These are phyloP conservation scores for Seriola rivoliana DNA, from an alignment of 2,113 vertebrate genomes.

Conservation along the genomic window DNA sequence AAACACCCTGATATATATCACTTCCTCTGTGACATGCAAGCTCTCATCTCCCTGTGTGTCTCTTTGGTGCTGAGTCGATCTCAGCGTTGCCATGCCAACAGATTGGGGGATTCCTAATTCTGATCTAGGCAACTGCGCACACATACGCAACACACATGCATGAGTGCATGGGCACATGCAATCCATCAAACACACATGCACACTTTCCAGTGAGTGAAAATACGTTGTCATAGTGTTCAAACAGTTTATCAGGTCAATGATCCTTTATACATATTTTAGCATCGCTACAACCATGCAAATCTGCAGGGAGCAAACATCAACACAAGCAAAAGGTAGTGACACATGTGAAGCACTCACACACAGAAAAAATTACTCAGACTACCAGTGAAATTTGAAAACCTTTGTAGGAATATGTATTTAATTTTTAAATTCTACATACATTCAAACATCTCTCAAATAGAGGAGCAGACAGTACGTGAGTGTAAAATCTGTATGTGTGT, in stretches of 20 bases:
- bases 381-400: slow-evolving; percentile 75
- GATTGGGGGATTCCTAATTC: slow-evolving; percentile 68
- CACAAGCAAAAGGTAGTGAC: neutral
- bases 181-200: neutral
- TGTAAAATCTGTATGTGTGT: slow-evolving; percentile 26
- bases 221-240: slow-evolving; percentile 11
- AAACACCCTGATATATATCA: slow-evolving; percentile 41
- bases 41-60: slow-evolving; percentile 32
- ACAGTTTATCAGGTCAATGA: slow-evolving; percentile 15
- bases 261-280: slow-evolving; percentile 14
- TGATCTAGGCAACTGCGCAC: slow-evolving; percentile 47
- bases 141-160: neutral
- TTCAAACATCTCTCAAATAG: slow-evolving; percentile 78
- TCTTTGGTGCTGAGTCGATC: slow-evolving; percentile 47
- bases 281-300: neutral
- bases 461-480: slow-evolving; percentile 60
- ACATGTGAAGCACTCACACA: neutral
- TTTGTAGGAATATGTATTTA: slow-evolving; percentile 78
- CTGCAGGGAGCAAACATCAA: neutral
- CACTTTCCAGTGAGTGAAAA: neutral
- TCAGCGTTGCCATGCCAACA: slow-evolving; percentile 76
- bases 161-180: neutral
- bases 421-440: slow-evolving; percentile 79
- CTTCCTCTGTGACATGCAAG: slow-evolving; percentile 31
- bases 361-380: slow-evolving; percentile 43